Conservation (phyloP, 2,797 vertebrate genomes). For the Thripadectes ignobilis region DNA sequence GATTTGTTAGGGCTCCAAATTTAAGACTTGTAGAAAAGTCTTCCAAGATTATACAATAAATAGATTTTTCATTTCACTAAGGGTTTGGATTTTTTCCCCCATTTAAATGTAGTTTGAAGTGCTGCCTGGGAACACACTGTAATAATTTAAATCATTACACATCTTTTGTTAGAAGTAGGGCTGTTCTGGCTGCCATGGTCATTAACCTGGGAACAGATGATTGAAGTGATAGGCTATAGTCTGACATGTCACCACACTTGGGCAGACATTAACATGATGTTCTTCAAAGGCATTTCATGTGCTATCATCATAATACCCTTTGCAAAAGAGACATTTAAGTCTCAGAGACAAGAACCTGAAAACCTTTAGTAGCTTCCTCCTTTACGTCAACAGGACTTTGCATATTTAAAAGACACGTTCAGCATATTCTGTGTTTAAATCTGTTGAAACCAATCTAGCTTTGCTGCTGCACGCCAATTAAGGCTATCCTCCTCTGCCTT, state of each 20-base stretch:
- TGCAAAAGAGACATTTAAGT: background rate
- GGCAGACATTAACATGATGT: background rate
- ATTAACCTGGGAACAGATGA: constrained; percentile 30
- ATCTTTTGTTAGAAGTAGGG: background rate
- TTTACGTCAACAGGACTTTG: background rate
- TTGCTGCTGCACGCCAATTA: background rate
- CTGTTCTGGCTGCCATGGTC: background rate
- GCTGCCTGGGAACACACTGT: constrained; percentile 31
- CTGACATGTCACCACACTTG: background rate
- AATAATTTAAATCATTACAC: constrained; percentile 19
- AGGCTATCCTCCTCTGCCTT: background rate
- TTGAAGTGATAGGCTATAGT: background rate
- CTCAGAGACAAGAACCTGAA: background rate
- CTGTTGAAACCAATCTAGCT: background rate
- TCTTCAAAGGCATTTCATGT: background rate
- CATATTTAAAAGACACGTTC: background rate
- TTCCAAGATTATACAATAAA: constrained; percentile 52
- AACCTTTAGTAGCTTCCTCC: background rate
- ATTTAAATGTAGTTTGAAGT: constrained; percentile 41
- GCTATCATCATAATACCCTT: background rate
- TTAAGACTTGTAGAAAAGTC: constrained; percentile 15
- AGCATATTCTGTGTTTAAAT: background rate
- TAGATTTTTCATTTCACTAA: constrained; percentile 48
- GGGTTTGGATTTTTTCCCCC: background rate
- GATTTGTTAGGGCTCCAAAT: constrained; percentile 25